Base-by-base conservation (phyloP, 2,888 invertebrate genomes). In the Uropetala carovei region DNA sequence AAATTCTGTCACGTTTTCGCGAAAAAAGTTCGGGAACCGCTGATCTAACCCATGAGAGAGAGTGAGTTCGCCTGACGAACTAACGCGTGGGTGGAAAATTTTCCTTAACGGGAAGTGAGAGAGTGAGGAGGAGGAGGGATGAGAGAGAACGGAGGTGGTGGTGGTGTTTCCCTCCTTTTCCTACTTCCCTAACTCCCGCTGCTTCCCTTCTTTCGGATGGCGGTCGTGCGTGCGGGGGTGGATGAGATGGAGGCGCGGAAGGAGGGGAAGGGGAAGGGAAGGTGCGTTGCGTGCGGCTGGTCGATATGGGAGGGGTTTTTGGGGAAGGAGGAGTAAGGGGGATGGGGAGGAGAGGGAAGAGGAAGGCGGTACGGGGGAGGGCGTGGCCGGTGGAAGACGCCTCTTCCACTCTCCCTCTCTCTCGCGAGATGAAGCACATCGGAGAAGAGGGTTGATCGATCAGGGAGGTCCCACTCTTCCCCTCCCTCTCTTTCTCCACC, bases 351-450 rank as follows among this genome's bases (percentile, higher is more conserved):
- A 0, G 30, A 4, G 43, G 14, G 18, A 18, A 30, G 30, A 43
- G 43, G 82, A 8, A 27, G 43, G 43, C 43, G 30, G 16, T 18
- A n/a, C n/a, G 86, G 30, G 64, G 89, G 89, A 43, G 89, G 89
- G 89, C 89, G 89, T 89, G 89, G 89, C 16, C 89, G 30, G 43
- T 14, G 89, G 89, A 89, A 64, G 89, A 89, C 43, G 89, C 89
- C 64, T 89, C 89, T 64, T 64, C 30, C 43, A 43, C 86, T 60
- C 14, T 57, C 57, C 16, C 83, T 43, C 60, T 57, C 86, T 27
- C 27, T 59, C 59, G 58, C n/a, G 59, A 86, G 59, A 59, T 27
- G 86, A 59, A 27, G 27, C 81, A 27, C 30, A 27, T 81, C 30
- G 81, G 81, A 16, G 27, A 30, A 86, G 59, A 8, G 84, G 57